These are phyloP conservation scores for Alfaro cultratus DNA, from an alignment of 2,797 vertebrate species.

Conservation along the genomic window DNA sequence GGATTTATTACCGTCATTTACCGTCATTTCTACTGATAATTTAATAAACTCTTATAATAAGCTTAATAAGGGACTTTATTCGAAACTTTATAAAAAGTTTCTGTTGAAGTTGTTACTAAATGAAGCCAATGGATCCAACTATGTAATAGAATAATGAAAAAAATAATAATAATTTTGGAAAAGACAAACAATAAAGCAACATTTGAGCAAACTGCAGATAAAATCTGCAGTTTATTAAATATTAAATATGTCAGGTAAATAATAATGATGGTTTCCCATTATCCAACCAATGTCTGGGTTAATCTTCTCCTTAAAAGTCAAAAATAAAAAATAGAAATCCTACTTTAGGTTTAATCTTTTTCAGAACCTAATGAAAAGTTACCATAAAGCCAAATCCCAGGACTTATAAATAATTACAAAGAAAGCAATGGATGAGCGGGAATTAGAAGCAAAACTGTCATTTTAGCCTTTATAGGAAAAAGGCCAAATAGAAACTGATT, in stretches of 20 bases:
- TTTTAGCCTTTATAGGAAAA: background rate
- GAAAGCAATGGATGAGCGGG: background rate
- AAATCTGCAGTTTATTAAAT: background rate
- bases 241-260: background rate
- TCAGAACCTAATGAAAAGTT: background rate
- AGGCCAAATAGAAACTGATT: background rate
- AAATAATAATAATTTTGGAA: no score
- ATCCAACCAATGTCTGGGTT: background rate
- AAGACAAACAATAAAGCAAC: no score
- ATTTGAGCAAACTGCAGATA: background rate
- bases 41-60: background rate
- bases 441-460: background rate
- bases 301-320: background rate
- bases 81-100: no score
- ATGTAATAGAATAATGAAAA: background rate
- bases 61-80: background rate
- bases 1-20: no score
- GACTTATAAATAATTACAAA: background rate
- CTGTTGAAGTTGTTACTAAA: background rate
- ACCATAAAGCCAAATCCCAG: background rate
- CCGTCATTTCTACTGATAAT: no score
- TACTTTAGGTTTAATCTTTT: background rate
- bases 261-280: background rate
- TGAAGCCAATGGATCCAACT: background rate
- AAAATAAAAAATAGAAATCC: background rate